These are phyloP conservation scores for Lepidocyrtinus sp. DNA, from an alignment of 2,888 invertebrate species.

Conservation along the genomic window DNA sequence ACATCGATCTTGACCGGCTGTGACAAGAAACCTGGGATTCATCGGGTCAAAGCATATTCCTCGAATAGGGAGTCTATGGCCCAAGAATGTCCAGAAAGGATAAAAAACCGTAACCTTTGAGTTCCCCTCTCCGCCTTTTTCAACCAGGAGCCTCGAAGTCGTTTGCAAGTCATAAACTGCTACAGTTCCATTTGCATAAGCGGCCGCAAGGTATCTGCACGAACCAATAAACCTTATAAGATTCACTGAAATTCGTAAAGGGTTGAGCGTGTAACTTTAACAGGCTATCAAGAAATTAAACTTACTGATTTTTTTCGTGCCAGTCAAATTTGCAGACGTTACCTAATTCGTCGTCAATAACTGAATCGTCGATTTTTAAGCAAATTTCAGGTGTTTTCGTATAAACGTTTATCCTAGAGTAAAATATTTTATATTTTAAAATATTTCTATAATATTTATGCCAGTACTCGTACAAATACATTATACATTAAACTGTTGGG, in stretches of 20 bases:
- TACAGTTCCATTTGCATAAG: constrained; percentile 62
- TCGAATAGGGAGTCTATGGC: constrained; percentile 52
- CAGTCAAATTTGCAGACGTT: constrained; percentile 66
- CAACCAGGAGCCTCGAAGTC: constrained; percentile 48
- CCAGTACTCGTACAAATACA: too few relatives aligned
- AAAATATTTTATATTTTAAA: not conserved
- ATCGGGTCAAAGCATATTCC: constrained; percentile 58
- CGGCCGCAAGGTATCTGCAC: constrained; percentile 58
- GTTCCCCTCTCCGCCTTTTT: constrained; percentile 14
- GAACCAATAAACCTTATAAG: constrained; percentile 23
- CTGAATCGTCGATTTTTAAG: constrained; percentile 35
- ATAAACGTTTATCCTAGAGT: constrained; percentile 58
- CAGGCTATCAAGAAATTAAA: not conserved
- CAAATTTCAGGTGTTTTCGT: constrained; percentile 64
- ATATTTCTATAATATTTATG: not conserved
- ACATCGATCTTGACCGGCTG: constrained; percentile 62
- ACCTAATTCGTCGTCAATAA: constrained; percentile 32
- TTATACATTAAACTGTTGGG: too few relatives aligned
- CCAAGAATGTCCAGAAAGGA: constrained; percentile 66
- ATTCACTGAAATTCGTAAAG: not conserved
- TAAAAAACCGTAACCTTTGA: constrained; percentile 35
- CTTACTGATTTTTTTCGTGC: constrained; percentile 62
- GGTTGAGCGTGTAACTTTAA: not conserved
- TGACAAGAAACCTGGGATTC: constrained; percentile 62
- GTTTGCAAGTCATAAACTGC: constrained; percentile 63